phyloP scores from a whole-genome alignment of 2,113 vertebrate species.

The Tenebrosternarchus preto region DNA sequence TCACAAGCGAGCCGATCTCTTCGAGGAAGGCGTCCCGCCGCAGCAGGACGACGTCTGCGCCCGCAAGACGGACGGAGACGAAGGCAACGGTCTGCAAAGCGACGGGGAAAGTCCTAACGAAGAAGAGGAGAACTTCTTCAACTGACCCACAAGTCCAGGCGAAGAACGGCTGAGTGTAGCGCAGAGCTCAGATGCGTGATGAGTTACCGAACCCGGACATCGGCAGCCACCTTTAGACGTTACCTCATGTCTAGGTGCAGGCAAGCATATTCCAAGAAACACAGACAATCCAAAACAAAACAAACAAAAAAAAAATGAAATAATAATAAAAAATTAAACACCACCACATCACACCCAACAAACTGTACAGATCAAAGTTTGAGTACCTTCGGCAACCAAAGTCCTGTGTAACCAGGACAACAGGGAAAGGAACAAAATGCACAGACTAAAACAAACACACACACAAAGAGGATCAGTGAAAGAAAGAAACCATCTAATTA shows the following conservation, averaged over 20 bases:
- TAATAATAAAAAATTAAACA: too few relatives aligned
- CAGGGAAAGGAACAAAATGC: constrained; percentile 39
- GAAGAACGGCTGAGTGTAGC: constrained; percentile 26
- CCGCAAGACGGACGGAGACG: too few relatives aligned
- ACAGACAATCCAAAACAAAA: too few relatives aligned
- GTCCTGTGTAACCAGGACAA: constrained; percentile 43
- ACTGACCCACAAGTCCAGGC: constrained; percentile 39
- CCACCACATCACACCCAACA: constrained; percentile 3
- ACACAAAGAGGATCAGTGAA: constrained; percentile 32
- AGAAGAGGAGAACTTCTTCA: too few relatives aligned
- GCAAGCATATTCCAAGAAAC: background rate
- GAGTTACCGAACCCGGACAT: background rate
- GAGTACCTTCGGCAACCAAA: constrained; percentile 25
- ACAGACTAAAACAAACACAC: constrained; percentile 4
- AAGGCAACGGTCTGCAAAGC: too few relatives aligned
- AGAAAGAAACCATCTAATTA: constrained; percentile 54
- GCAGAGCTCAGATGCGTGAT: background rate
- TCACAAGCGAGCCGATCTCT: too few relatives aligned
- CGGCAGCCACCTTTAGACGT: background rate
- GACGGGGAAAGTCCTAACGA: too few relatives aligned
- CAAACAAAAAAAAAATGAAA: too few relatives aligned
- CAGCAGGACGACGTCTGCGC: too few relatives aligned
- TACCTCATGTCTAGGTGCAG: background rate
- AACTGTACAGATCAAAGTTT: constrained; percentile 25
- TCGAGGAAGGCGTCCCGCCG: too few relatives aligned